Evolutionary conservation across 2,797 vertebrate genomes (phyloP).

Genomic region (Acanthiza pusilla): DNA sequence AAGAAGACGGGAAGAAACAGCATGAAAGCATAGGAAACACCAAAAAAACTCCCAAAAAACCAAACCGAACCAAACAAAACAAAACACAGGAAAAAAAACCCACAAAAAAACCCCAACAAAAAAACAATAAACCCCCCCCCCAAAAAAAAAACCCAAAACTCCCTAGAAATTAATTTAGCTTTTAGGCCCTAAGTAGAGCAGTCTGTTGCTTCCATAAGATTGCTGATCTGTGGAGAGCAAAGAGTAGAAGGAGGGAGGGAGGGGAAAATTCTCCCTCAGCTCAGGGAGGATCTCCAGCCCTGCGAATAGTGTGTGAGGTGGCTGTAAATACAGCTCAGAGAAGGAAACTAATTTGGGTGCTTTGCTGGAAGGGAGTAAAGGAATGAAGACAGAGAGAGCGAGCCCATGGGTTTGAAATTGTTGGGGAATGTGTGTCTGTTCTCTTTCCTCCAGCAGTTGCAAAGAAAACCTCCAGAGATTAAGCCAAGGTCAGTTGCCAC

Average conservation of each 20-base stretch:
- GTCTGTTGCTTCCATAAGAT: neutral
- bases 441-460: neutral
- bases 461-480: neutral
- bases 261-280: neutral
- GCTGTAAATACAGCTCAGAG: neutral
- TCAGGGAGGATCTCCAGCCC: neutral
- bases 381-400: neutral
- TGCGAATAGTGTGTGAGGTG: neutral
- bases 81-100: no score
- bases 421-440: rapidly evolving
- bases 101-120: no score
- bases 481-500: neutral
- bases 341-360: neutral
- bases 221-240: neutral
- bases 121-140: no score
- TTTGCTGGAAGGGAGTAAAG: neutral
- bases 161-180: rapidly evolving
- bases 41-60: no score
- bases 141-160: no score
- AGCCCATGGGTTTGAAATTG: neutral
- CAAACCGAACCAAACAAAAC: no score
- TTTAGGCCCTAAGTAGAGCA: neutral
- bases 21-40: neutral
- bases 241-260: neutral
- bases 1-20: neutral